Evolutionary conservation across 2,888 invertebrate species (phyloP), one percentile per base, ranked within the genome.

Genomic region (Callinectes sapidus): DNA sequence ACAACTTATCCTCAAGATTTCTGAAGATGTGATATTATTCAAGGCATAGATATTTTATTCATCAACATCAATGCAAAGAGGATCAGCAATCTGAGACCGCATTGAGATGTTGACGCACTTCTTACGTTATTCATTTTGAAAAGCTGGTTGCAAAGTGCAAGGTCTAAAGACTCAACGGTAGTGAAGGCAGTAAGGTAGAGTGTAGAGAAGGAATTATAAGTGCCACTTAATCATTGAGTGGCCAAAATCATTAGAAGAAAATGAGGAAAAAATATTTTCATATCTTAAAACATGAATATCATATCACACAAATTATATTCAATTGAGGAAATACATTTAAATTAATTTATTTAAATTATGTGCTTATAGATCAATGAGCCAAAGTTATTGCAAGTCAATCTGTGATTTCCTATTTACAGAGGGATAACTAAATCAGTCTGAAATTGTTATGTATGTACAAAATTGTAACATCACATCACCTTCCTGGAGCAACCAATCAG

Each of bases 401-500:
- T 3, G 71, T 71, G 10, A 71, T 35, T 35, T 32, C 35, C 32
- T 81, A 35, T 81, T 35, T 35, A 81, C 81, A 35, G 8, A 81
- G 35, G 81, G 32, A 81, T 16, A 18, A 81, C 14, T 35, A 81
- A 81, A 81, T 81, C 2, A 35, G 18, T 81, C 18, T 18, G n/a
- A 71, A 71, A 28, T 71, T 61, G 18, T 61, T 71, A 71, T 71
- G 28, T 71, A 71, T 71, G 28, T 71, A 71, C 71, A 71, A 71
- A 71, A n/a, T 81, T 81, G 81, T 35, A 81, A 14, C 35, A 13
- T 16, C 16, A 81, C 81, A n/a, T 81, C 35, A 81, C 81, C n/a
- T 71, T 71, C 71, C 81, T 35, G 71, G 18, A 71, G 71, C 71
- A 71, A n/a, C 28, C 35, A 35, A 81, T 81, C 81, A 81, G 81